phyloP scores from a whole-genome alignment of 2,888 invertebrate species.

The Pinctada fucata region DNA sequence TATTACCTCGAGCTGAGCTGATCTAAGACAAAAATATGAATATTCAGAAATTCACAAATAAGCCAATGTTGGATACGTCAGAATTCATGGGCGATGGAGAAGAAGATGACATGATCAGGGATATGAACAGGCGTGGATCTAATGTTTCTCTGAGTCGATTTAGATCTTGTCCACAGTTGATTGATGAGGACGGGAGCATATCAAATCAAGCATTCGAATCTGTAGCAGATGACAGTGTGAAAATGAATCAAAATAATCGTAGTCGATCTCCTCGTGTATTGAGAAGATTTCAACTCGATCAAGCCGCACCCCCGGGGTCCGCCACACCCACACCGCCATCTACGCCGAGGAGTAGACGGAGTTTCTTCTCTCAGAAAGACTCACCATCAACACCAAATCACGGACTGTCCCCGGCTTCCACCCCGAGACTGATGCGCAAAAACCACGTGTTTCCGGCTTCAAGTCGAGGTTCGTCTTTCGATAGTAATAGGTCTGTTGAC shows the following conservation, averaged over 20 bases:
- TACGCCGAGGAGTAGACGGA: constrained; percentile 61
- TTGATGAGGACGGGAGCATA: constrained; percentile 43
- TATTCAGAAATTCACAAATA: background rate
- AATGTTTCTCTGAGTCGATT: constrained; percentile 53
- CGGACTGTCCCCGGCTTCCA: constrained; percentile 50
- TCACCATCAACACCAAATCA: constrained; percentile 45
- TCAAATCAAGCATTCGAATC: constrained; percentile 41
- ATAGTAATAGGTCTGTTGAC: constrained; percentile 44
- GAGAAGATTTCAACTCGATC: constrained; percentile 32
- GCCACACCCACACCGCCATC: constrained; percentile 66
- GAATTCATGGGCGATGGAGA: constrained; percentile 26
- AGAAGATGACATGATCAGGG: constrained; percentile 29
- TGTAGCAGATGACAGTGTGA: constrained; percentile 50
- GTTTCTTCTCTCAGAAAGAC: constrained; percentile 52
- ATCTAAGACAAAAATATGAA: background rate
- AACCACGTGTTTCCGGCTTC: constrained; percentile 43
- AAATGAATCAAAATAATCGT: constrained; percentile 34
- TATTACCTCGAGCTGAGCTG: too few species aligned
- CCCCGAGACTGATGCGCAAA: constrained; percentile 50
- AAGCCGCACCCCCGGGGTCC: constrained; percentile 46
- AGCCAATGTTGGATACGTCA: constrained; percentile 8
- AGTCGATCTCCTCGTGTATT: constrained; percentile 34
- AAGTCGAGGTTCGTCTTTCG: constrained; percentile 51
- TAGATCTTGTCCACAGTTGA: constrained; percentile 52
- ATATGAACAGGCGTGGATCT: constrained; percentile 45